A percentile compares a stretch with the other conserved stretches of the same genome.
Conservation (phyloP, 2,113 vertebrate species). For the Drymodes brunneopygia region DNA sequence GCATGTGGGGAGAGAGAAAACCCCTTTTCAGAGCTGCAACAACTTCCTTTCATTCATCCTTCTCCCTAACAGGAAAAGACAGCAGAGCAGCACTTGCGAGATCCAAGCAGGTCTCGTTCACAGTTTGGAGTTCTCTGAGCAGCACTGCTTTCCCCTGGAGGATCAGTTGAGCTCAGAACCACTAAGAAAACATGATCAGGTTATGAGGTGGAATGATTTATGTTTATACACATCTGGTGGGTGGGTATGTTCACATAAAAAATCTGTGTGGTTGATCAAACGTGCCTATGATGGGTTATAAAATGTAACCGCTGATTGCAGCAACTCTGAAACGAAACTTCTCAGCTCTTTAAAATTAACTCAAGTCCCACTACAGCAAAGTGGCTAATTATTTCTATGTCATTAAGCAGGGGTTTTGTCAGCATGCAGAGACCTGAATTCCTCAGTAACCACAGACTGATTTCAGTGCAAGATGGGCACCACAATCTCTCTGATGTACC, state of each 20-base stretch:
- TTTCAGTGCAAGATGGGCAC: background rate
- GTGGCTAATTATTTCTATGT: background rate
- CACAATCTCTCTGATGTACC: background rate
- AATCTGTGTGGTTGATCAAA: background rate
- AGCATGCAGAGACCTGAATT: background rate
- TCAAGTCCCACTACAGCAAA: background rate
- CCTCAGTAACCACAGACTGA: background rate
- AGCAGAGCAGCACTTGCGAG: fast-evolving
- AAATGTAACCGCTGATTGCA: background rate
- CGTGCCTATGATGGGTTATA: background rate
- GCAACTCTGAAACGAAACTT: background rate
- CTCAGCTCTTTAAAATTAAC: background rate
- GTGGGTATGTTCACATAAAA: background rate
- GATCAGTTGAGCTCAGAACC: background rate
- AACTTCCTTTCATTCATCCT: background rate
- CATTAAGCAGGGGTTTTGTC: background rate
- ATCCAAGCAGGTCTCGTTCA: background rate
- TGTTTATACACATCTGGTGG: background rate
- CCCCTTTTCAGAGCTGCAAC: background rate
- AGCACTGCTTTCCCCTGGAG: background rate
- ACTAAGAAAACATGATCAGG: background rate
- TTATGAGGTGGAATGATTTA: background rate
- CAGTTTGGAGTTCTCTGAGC: background rate
- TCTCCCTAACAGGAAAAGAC: background rate
- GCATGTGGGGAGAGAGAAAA: background rate